Conservation (phyloP, 2,113 vertebrate species). For the Cisticola juncidis region DNA sequence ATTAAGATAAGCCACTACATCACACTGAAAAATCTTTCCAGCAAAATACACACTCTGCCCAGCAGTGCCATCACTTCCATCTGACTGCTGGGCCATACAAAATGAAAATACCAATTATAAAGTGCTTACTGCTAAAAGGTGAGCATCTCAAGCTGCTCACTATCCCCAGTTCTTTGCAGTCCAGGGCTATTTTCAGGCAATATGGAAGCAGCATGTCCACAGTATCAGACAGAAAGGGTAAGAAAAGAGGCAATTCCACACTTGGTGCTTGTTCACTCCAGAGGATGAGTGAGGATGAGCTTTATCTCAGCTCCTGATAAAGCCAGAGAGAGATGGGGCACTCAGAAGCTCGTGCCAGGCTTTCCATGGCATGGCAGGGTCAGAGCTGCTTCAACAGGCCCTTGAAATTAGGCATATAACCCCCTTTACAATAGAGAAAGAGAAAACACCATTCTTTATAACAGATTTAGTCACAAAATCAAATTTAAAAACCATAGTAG, state of each 20-base stretch:
- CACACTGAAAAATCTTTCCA: slow-evolving; percentile 27
- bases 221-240: neutral
- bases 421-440: neutral
- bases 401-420: neutral
- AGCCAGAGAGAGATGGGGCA: neutral
- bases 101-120: neutral
- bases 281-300: neutral
- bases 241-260: neutral
- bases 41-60: slow-evolving; percentile 39
- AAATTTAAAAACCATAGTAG: neutral
- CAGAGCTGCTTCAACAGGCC: neutral
- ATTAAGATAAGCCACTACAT: slow-evolving; percentile 33
- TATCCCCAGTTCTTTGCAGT: neutral
- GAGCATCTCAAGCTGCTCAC: neutral
- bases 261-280: neutral
- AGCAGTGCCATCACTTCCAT: neutral
- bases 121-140: neutral
- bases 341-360: neutral
- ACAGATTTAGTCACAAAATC: neutral
- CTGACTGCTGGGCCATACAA: neutral
- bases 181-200: neutral
- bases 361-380: fast-evolving
- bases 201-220: neutral
- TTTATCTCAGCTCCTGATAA: neutral
- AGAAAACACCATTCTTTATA: neutral